These are phyloP conservation scores for Amphiprion ocellaris DNA, from an alignment of 2,113 vertebrate species.

Conservation along the genomic window DNA sequence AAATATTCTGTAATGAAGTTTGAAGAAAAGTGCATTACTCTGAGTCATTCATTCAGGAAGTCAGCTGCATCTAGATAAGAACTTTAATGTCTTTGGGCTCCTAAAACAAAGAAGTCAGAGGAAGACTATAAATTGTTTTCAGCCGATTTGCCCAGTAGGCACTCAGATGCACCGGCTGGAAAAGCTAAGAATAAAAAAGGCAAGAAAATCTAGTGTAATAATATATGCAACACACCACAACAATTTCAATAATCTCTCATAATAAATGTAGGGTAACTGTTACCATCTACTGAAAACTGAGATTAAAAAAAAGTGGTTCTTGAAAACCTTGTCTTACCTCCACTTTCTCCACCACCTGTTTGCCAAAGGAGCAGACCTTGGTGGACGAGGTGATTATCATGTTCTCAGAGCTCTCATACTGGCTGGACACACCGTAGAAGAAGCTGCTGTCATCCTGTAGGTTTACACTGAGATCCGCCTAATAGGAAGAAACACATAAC, in stretches of 20 bases:
- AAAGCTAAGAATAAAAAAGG: background rate
- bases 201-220: background rate
- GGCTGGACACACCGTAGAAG: constrained; percentile 97
- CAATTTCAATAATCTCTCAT: no score
- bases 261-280: background rate
- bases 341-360: constrained; percentile 98
- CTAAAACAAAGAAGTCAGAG: background rate
- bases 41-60: constrained; percentile 4
- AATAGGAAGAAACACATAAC: constrained; percentile 16
- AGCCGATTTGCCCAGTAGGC: background rate
- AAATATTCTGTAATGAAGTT: constrained; percentile 19
- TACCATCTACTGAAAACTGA: background rate
- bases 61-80: background rate
- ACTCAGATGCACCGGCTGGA: background rate
- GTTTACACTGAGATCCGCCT: constrained; percentile 95
- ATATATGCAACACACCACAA: no score
- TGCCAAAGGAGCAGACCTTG: constrained; percentile 97
- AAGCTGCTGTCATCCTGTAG: constrained; percentile 92
- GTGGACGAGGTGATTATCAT: constrained; percentile 97
- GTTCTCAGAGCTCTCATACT: constrained; percentile 94
- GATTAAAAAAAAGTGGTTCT: background rate
- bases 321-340: constrained; percentile 85
- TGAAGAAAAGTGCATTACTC: background rate
- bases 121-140: background rate
- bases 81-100: background rate